phyloP scores from a whole-genome alignment of 2,888 invertebrate species.

The Agrochola macilenta region DNA sequence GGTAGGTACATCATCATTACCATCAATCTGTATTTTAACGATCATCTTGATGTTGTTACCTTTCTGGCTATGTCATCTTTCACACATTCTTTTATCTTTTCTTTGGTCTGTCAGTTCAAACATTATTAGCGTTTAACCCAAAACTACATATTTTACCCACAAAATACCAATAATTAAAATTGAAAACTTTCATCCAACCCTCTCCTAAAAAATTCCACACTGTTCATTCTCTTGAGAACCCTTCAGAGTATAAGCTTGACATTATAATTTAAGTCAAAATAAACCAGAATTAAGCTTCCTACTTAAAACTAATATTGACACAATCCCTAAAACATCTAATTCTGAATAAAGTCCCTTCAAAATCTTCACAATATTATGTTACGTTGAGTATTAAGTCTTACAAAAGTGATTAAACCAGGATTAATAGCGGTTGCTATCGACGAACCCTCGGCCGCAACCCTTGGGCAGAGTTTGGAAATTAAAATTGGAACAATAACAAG shows the following conservation, averaged over 20 bases:
- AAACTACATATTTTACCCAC: neutral
- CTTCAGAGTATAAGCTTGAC: neutral
- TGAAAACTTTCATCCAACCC: neutral
- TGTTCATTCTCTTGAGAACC: neutral
- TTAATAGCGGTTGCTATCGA: conserved; percentile 56
- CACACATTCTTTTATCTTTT: neutral
- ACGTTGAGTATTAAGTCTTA: conserved; percentile 45
- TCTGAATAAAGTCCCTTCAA: conserved; percentile 14
- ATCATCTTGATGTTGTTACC: neutral
- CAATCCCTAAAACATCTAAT: conserved; percentile 15
- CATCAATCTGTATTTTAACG: neutral
- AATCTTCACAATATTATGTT: conserved; percentile 51
- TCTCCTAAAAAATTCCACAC: too few relatives aligned
- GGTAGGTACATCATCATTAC: too few relatives aligned
- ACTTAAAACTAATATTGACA: conserved; percentile 29
- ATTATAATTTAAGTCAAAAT: conserved; percentile 28
- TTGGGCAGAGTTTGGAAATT: conserved; percentile 32
- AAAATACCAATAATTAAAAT: neutral
- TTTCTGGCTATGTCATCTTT: neutral
- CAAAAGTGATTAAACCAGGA: conserved; percentile 34
- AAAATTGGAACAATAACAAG: conserved; percentile 53
- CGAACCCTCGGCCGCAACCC: conserved; percentile 32
- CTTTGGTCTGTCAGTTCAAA: neutral
- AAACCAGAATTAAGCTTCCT: conserved; percentile 22
- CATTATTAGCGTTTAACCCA: too few relatives aligned